Conservation (phyloP, 1,140 invertebrate species). For the Caenorhabditis latens region DNA sequence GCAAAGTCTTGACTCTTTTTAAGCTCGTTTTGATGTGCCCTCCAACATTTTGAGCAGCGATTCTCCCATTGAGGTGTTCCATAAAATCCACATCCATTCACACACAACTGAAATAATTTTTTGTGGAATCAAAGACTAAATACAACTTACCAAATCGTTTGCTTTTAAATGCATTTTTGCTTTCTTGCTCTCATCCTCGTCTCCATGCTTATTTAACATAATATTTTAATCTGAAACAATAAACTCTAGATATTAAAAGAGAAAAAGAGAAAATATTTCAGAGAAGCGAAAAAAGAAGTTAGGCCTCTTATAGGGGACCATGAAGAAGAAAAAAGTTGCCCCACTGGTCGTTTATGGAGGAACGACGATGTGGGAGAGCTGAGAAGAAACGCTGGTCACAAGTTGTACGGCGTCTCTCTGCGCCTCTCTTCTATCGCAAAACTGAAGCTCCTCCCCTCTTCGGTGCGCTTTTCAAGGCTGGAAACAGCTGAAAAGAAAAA, state of each 20-base stretch:
- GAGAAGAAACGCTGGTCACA: conserved; percentile 32
- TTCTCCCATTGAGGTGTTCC: conserved; percentile 96
- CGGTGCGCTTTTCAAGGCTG: background rate
- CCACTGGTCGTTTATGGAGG: background rate
- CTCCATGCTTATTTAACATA: conserved; percentile 41
- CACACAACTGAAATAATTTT: conserved; percentile 84
- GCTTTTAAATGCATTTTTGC: conserved; percentile 62
- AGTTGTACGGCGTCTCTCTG: background rate
- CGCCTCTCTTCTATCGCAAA: background rate
- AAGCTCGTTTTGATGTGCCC: conserved; percentile 76
- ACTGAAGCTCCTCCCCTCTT: background rate
- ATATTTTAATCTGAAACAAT: background rate
- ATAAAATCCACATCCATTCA: conserved; percentile 94
- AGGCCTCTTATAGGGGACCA: background rate
- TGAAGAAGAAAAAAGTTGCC: background rate
- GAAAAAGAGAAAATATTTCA: background rate
- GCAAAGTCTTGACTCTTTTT: conserved; percentile 69
- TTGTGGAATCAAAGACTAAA: background rate
- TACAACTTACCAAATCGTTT: conserved; percentile 60
- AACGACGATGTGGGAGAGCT: background rate
- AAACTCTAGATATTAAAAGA: background rate
- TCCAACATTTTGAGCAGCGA: conserved; percentile 91
- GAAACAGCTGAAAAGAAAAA: conserved; percentile 23
- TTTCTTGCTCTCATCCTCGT: conserved; percentile 57
- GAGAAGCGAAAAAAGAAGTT: background rate